Evolutionary conservation across 2,797 vertebrate genomes (phyloP).

Genomic region (Alectoris magna): DNA sequence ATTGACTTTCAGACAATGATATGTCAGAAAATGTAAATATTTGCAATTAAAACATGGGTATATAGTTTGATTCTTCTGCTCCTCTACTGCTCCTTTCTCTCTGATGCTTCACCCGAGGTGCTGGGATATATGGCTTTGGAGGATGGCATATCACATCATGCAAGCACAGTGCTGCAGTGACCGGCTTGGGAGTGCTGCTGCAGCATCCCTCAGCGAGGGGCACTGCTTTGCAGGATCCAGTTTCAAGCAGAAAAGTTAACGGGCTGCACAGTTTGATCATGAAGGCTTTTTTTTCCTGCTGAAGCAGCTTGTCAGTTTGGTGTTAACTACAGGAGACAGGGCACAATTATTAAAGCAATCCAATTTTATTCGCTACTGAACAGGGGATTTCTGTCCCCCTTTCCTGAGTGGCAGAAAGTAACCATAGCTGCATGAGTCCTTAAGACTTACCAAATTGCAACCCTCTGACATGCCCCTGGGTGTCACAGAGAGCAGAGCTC

Average conservation of each 20-base stretch:
- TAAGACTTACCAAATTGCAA: too few relatives aligned
- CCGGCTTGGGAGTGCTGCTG: conserved; percentile 49
- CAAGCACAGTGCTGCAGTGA: conserved; percentile 70
- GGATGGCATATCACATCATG: conserved; percentile 73
- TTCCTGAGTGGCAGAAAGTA: not conserved
- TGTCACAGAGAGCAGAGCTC: too few relatives aligned
- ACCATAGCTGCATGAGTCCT: not conserved
- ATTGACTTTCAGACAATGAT: conserved; percentile 47
- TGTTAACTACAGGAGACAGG: conserved; percentile 73
- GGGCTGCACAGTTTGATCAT: conserved; percentile 72
- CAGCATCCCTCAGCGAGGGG: conserved; percentile 71
- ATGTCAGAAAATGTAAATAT: conserved; percentile 62
- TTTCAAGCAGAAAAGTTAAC: conserved; percentile 77
- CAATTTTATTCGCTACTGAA: conserved; percentile 50
- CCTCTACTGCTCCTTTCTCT: conserved; percentile 79
- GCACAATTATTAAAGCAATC: conserved; percentile 66
- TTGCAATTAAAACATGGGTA: conserved; percentile 55
- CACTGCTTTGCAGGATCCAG: conserved; percentile 81
- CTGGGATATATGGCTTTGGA: conserved; percentile 81
- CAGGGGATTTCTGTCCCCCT: conserved; percentile 8
- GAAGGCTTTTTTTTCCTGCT: conserved; percentile 40
- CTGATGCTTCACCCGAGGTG: conserved; percentile 79
- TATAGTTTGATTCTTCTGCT: conserved; percentile 56
- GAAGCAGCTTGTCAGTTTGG: conserved; percentile 65
- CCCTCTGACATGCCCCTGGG: too few relatives aligned